Evolutionary conservation across 2,888 invertebrate genomes (phyloP).

Genomic region (Drosophila cracens): DNA sequence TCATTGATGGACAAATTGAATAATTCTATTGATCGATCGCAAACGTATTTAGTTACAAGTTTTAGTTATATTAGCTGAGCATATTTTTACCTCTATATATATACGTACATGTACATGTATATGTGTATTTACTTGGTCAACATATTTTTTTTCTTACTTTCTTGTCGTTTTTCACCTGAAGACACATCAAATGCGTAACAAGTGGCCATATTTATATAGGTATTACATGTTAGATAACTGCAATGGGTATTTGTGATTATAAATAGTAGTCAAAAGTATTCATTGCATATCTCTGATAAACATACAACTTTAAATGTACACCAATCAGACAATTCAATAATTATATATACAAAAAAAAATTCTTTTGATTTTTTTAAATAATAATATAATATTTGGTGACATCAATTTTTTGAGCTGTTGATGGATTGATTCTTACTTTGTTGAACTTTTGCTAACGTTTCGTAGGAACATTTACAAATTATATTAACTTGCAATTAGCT

Average conservation of each 20-base stretch:
- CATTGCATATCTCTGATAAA: slow-evolving; percentile 16
- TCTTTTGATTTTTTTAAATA: slow-evolving; percentile 4
- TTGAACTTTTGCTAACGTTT: slow-evolving; percentile 78
- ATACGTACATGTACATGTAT: slow-evolving; percentile 2
- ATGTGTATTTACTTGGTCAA: slow-evolving; percentile 47
- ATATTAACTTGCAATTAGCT: slow-evolving; percentile 63
- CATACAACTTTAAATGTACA: slow-evolving; percentile 7
- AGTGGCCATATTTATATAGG: slow-evolving; percentile 9
- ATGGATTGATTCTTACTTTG: slow-evolving; percentile 67
- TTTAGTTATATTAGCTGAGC: slow-evolving; percentile 43
- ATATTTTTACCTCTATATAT: slow-evolving; percentile 22
- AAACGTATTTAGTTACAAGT: slow-evolving; percentile 51
- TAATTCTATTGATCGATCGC: slow-evolving; percentile 29
- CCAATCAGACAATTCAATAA: slow-evolving; percentile 33
- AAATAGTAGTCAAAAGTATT: slow-evolving; percentile 1
- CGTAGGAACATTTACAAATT: slow-evolving; percentile 66
- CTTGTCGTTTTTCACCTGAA: slow-evolving; percentile 10
- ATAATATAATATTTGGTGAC: slow-evolving; percentile 29
- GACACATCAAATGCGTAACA: slow-evolving; percentile 29
- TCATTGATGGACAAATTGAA: slow-evolving; percentile 35
- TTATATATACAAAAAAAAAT: slow-evolving; percentile 14
- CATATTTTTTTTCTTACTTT: slow-evolving; percentile 30
- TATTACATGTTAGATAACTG: slow-evolving; percentile 2
- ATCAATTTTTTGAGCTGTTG: slow-evolving; percentile 47
- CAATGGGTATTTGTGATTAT: slow-evolving; percentile 17